phyloP scores from a whole-genome alignment of 2,113 vertebrate genomes.

The Motacilla alba region DNA sequence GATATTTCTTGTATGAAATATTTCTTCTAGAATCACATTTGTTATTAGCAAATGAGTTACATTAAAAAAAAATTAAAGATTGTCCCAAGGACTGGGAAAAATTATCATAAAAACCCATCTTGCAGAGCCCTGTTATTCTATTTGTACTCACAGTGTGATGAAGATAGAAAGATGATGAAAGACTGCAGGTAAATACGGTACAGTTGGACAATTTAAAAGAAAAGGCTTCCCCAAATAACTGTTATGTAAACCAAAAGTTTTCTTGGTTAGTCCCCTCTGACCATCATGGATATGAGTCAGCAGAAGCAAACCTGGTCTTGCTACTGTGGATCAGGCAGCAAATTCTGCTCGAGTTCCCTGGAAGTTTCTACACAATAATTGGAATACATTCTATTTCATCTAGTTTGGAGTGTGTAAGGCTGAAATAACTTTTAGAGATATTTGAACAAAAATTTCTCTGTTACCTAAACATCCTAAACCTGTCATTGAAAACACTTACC shows the following conservation, averaged over 20 bases:
- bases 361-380: neutral
- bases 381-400: neutral
- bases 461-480: neutral
- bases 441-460: neutral
- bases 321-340: neutral
- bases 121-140: neutral
- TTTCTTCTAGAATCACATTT: neutral
- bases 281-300: neutral
- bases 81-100: neutral
- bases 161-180: neutral
- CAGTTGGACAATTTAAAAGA: neutral
- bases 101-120: neutral
- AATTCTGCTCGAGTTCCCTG: neutral
- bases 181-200: neutral
- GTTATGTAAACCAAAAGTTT: neutral
- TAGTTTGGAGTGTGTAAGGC: neutral
- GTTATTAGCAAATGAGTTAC: neutral
- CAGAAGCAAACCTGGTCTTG: neutral
- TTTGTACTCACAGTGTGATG: neutral
- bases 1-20: neutral
- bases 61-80: neutral
- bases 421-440: neutral
- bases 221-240: neutral
- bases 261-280: neutral
- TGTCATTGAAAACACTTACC: slow-evolving; percentile 75